Base-by-base conservation (phyloP, 2,797 vertebrate genomes). In the Spinibarbus caldwelli region DNA sequence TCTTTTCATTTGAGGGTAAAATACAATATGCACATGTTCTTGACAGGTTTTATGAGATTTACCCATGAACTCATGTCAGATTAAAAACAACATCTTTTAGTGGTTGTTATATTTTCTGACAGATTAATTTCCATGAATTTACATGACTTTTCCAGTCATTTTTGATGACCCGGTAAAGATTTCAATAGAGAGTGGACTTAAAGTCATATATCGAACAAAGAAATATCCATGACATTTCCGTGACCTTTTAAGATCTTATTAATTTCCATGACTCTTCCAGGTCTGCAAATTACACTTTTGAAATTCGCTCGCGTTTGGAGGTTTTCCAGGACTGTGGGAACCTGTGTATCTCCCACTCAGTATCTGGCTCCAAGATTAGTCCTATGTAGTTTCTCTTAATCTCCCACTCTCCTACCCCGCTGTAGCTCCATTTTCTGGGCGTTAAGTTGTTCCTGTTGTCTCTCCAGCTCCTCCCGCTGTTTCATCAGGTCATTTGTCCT, bases 381-480 rank as follows among this genome's bases (percentile, higher is more conserved):
- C 10, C 38, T n/a, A 14, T 70, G 0, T 41, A 70, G 10, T 12
- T 26, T 59, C n/a, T 59, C 54, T n/a, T 11, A 57, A n/a, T 68
- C 8, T 79, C 5, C 9, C 8, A 6, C 9, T 41, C 21, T 73
- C 43, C 14, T 52, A 98, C 97, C 97, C 97, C 96, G 95, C 78
- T 98, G 95, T 19, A 97, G 92, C 71, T 96, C 96, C 6, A 93
- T 57, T 90, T 95, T 97, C 92, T 98, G 96, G 59, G 94, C 92
- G 64, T 97, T 92, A 2, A 98, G 96, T 64, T 95, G 93, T 57
- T 97, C 93, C 0, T 98, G 97, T 62, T 97, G 95, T 68, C 88
- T 94, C n/a, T 97, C 94, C 6, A 99, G 93, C 57, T 97, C 96
- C 72, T 97, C 96, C 73, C 93, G 95, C 90, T 97, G 96, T 81